Evolutionary conservation across 2,888 invertebrate genomes (phyloP), one percentile per base, ranked within the genome.

Genomic region (Deilephila porcellus): DNA sequence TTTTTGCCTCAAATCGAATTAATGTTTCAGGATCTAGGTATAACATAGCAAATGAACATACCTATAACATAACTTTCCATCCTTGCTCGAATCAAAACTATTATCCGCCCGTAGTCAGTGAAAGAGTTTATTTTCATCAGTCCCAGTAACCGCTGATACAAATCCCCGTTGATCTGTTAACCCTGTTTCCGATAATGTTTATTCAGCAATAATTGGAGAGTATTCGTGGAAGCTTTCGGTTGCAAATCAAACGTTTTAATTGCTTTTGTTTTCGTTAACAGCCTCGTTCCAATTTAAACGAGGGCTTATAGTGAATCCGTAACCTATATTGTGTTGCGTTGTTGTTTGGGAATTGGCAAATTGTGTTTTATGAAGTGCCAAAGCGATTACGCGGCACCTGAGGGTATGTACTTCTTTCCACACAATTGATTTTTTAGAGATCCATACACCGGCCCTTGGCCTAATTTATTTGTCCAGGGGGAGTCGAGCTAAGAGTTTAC

Each of bases 241-340:
- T 75, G 73, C 74, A 76, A 67, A 75, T 75, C 71, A 74, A 77
- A 75, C 70, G 75, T 74, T 78, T 77, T 79, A 79, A 79, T 79
- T 77, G 75, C 77, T 74, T 78, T 77, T 78, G 78, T 79, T 77
- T 76, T 76, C 74, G 70, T 71, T 71, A 67, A 45, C 64, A 64
- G 64, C 45, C 20, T 52, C 2, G 67, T 25, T 67, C 67, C 67
- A 67, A 52, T 67, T 74, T 72, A 60, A 72, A 73, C 72, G 76
- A 76, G 59, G 71, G 70, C 70, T 60, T 60, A 70, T 64, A 37
- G 67, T 45, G 64, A 25, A 17, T 45, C 60, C 25, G 52, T 52
- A 52, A 67, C 67, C 67, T 67, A 52, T 67, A 67, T 67, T 67
- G 56, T 56, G 67, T 6, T 29, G 25, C 29, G 17, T 17, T 25